phyloP scores from a whole-genome alignment of 2,113 vertebrate genomes.

The Lagenorhynchus albirostris region DNA sequence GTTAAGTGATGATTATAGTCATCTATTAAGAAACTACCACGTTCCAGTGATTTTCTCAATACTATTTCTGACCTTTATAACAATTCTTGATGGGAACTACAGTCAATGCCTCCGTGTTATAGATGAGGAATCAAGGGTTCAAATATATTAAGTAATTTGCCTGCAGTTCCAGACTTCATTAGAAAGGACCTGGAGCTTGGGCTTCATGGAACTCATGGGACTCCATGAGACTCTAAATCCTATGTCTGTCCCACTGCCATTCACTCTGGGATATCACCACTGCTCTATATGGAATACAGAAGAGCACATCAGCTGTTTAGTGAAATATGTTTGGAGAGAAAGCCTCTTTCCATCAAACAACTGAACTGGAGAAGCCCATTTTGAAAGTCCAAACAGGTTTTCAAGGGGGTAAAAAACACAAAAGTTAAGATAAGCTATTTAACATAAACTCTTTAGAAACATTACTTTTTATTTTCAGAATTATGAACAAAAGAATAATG shows the following conservation, averaged over 20 bases:
- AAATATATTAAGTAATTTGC: not conserved
- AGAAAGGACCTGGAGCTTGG: not conserved
- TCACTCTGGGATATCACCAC: not conserved
- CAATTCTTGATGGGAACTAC: not conserved
- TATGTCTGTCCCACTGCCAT: too few relatives aligned
- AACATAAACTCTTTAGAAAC: slow-evolving; percentile 1
- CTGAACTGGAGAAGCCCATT: not conserved
- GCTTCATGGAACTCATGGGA: not conserved
- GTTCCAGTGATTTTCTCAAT: not conserved
- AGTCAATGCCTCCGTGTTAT: not conserved
- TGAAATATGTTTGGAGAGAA: not conserved
- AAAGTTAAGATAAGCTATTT: not conserved
- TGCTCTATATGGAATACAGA: not conserved
- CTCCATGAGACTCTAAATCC: not conserved
- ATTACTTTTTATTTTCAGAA: not conserved
- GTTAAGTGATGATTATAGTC: not conserved
- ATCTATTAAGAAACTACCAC: too few relatives aligned
- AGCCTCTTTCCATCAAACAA: not conserved
- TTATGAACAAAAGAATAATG: slow-evolving; percentile 20
- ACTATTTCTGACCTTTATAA: not conserved
- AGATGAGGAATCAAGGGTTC: not conserved
- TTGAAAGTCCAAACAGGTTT: not conserved
- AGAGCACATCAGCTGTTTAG: not conserved
- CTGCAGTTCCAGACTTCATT: not conserved
- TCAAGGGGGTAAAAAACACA: not conserved